These are phyloP conservation scores for Pogonomyrmex barbatus DNA, from an alignment of 1,140 invertebrate genomes.

Conservation along the genomic window DNA sequence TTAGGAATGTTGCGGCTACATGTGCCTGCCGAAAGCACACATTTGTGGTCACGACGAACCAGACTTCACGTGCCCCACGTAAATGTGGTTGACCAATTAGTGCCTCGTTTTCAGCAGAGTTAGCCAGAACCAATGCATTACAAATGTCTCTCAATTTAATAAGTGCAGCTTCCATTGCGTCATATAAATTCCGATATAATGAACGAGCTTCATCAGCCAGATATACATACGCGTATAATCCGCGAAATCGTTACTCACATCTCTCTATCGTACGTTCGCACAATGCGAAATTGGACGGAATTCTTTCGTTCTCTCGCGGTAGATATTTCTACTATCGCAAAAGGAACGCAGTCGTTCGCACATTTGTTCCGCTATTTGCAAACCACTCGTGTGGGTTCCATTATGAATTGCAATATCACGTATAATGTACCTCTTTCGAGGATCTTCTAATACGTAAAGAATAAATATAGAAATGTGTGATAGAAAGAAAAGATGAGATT, in stretches of 20 bases:
- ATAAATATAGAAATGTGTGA: not conserved
- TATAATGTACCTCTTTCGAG: not conserved
- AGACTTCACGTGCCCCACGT: constrained; percentile 56
- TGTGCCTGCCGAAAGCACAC: constrained; percentile 33
- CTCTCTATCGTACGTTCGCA: not conserved
- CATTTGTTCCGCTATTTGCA: not conserved
- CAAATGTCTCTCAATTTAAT: constrained; percentile 54
- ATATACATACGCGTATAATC: not conserved
- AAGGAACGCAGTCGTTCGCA: not conserved
- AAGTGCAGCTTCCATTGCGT: constrained; percentile 43
- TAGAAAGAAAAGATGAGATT: not conserved
- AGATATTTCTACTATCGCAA: not conserved
- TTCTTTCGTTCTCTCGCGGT: not conserved
- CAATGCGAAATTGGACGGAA: not conserved
- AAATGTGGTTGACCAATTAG: constrained; percentile 72
- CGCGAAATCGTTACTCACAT: not conserved
- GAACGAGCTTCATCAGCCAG: not conserved
- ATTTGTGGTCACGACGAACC: constrained; percentile 55
- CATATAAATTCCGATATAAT: constrained; percentile 15
- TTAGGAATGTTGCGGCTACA: constrained; percentile 58
- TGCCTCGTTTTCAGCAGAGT: constrained; percentile 61
- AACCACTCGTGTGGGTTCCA: not conserved
- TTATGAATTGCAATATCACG: not conserved
- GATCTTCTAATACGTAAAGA: not conserved
- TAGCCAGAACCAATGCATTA: constrained; percentile 57